Percentiles rank a stretch among this genome's conserved stretches.
Conservation (phyloP, 1,140 invertebrate genomes). For the Ericerus pela region DNA sequence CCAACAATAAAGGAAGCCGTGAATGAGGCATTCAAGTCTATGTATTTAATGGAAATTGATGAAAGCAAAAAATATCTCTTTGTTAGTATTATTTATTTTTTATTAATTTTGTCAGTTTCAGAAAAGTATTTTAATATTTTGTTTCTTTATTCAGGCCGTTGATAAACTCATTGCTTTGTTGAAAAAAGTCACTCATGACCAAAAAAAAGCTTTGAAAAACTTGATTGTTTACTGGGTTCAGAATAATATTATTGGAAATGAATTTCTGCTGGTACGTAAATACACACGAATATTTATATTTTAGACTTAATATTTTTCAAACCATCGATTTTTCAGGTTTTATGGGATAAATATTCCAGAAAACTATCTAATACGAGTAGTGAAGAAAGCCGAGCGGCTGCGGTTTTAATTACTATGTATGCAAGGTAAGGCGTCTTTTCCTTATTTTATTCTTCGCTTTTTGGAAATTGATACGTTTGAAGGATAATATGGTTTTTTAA, state of each 20-base stretch:
- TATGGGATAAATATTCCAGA: constrained; percentile 67
- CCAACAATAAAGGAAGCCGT: constrained; percentile 44
- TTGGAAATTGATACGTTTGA: too few relatives aligned
- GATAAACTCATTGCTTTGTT: constrained; percentile 40
- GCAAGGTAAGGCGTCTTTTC: constrained; percentile 40
- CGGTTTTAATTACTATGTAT: constrained; percentile 58
- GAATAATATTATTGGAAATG: constrained; percentile 40
- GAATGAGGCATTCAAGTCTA: constrained; percentile 42
- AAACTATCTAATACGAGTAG: constrained; percentile 52
- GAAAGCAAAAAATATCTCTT: constrained; percentile 16
- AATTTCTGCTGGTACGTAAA: constrained; percentile 33
- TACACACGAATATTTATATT: constrained; percentile 13
- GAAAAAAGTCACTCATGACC: constrained; percentile 39
- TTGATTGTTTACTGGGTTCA: constrained; percentile 49
- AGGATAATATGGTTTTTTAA: too few relatives aligned
- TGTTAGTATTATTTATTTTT: constrained; percentile 3
- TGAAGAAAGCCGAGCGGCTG: constrained; percentile 48
- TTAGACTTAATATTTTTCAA: constrained; percentile 13
- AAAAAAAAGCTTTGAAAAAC: constrained; percentile 51
- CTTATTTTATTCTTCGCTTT: too few relatives aligned
- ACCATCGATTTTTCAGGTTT: constrained; percentile 37
- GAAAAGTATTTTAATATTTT: background rate
- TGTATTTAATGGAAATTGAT: constrained; percentile 36
- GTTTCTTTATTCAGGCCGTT: constrained; percentile 19
- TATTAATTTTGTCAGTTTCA: background rate